These are phyloP conservation scores for Monoplex corrugatus DNA, from an alignment of 2,888 invertebrate genomes.

Conservation along the genomic window DNA sequence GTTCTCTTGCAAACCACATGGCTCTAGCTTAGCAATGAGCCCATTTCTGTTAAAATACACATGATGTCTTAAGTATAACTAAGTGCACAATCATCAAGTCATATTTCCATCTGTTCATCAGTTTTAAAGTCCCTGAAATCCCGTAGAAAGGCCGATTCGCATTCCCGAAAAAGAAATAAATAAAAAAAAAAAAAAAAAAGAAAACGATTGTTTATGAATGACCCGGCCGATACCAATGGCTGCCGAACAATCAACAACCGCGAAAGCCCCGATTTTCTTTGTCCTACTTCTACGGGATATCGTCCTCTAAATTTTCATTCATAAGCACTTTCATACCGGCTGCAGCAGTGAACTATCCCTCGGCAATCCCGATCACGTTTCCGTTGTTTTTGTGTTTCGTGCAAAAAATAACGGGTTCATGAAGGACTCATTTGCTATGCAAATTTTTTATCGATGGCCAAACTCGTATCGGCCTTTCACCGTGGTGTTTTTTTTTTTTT, in stretches of 20 bases:
- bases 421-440: slow-evolving; percentile 64
- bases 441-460: slow-evolving; percentile 60
- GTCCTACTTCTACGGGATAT: slow-evolving; percentile 38
- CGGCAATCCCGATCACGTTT: slow-evolving; percentile 47
- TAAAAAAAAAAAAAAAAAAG: neutral
- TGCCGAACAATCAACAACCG: slow-evolving; percentile 48
- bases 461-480: slow-evolving; percentile 41
- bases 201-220: slow-evolving; percentile 46
- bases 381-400: slow-evolving; percentile 45
- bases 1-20: no score
- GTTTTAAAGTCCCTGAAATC: no score
- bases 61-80: no score
- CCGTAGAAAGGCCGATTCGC: no score
- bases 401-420: slow-evolving; percentile 49
- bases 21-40: no score
- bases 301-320: slow-evolving; percentile 39
- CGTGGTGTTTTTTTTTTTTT: slow-evolving; percentile 36
- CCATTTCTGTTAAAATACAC: no score
- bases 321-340: slow-evolving; percentile 35
- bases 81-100: no score
- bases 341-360: neutral
- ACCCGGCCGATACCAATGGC: slow-evolving; percentile 48
- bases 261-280: slow-evolving; percentile 45
- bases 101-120: no score
- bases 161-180: no score